Evolutionary conservation across 92 coral and sea anemone genomes (phyloP).

Genomic region (Epizoanthus illoricatus): DNA sequence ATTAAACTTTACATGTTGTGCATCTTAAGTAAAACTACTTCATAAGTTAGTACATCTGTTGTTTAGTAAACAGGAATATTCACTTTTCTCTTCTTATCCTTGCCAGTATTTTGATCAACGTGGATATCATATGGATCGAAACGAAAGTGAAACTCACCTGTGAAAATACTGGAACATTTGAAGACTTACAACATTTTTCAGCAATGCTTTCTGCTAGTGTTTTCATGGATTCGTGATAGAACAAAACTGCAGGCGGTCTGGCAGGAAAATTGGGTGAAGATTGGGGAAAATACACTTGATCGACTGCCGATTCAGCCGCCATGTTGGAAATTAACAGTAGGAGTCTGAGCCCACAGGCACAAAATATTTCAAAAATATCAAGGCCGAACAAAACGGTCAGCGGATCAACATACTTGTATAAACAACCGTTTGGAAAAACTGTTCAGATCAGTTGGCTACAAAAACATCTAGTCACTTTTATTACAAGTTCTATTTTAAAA

Average conservation of each 20-base stretch:
- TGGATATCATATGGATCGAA: no score
- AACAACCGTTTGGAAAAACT: conserved; percentile 31
- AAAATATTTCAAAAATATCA: neutral
- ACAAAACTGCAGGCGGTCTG: conserved; percentile 88
- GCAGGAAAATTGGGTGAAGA: conserved; percentile 48
- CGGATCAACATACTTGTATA: conserved; percentile 30
- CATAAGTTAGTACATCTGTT: no score
- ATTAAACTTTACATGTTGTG: no score
- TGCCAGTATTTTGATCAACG: no score
- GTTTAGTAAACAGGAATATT: no score
- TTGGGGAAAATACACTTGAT: conserved; percentile 19
- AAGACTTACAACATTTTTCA: conserved; percentile 63
- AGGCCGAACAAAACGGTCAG: conserved; percentile 27
- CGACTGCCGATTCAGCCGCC: conserved; percentile 13
- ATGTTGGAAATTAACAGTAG: neutral
- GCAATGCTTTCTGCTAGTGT: conserved; percentile 83
- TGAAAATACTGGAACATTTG: conserved; percentile 42
- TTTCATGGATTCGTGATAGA: conserved; percentile 90
- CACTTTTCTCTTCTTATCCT: no score
- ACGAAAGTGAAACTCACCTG: no score
- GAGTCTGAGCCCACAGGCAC: conserved; percentile 18
- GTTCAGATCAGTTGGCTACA: neutral
- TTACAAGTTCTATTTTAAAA: conserved; percentile 16
- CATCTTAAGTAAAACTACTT: no score
- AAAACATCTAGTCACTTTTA: neutral